Evolutionary conservation across 2,797 vertebrate species (phyloP), one percentile per base, ranked within the genome.

Genomic region (Myotis planiceps): DNA sequence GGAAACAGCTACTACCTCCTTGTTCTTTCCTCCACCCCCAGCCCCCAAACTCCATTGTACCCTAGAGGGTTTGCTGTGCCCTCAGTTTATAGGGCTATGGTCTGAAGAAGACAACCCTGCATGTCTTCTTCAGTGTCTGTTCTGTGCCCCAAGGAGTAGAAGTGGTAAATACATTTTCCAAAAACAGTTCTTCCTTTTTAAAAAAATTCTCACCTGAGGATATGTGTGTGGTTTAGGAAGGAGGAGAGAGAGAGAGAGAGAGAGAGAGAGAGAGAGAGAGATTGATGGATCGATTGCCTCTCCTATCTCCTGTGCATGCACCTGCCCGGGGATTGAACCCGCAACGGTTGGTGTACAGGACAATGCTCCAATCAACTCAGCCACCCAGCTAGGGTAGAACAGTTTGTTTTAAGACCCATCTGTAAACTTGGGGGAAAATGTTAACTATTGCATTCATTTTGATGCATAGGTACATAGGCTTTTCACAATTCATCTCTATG

Each of bases 391-490:
- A 75, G 29, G 49, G 29, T 66, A 96, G n/a, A 86, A 12, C 37
- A 86, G 51, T 82, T 96, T 63, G 5, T 92, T 96, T 82, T 71
- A 90, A 93, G 58, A 92, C 49, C 16, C 25, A 42, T 63, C 78
- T 47, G 4, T 82, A 83, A 63, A 63, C 18, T 82, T 76, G 27
- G 58, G 37, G 60, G 83, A 75, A 87, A 66, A 93, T 80, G 25
- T 76, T 82, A 78, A 79, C n/a, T 71, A 29, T 53, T 82, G 1
- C 34, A 37, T 92, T 88, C 39, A 66, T 84, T 92, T 94, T 81
- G 71, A 27, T 74, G 32, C 65, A 32, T 74, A 76, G 34, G 2
- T 80, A 9, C 37, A 34, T 72, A 3, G 32, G 29, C 21, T 79
- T 83, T 81, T 39, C 79, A 72, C 29, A 86, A 2, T 80, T 82